Evolutionary conservation across 2,113 vertebrate species (phyloP).

Genomic region (Marcusenius ussheri): DNA sequence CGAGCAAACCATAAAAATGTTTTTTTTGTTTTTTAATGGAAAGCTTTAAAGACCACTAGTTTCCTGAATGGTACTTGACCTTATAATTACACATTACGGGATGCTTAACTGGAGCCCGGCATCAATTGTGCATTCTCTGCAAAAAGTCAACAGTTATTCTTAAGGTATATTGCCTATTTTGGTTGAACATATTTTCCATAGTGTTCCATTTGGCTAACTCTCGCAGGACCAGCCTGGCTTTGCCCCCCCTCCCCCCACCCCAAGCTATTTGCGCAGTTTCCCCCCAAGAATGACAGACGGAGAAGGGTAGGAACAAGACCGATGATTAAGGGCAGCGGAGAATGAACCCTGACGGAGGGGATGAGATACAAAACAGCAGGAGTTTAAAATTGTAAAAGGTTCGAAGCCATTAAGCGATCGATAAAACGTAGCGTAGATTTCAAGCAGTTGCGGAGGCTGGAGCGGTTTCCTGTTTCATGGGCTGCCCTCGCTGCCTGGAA

Average conservation of each 20-base stretch:
- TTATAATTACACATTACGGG: slow-evolving; percentile 4
- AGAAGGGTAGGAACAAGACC: neutral
- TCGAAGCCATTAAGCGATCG: neutral
- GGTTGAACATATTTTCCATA: neutral
- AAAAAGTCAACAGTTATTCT: neutral
- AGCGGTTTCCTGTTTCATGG: slow-evolving; percentile 34
- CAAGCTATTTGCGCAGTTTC: neutral
- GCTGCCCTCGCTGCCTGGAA: slow-evolving; percentile 42
- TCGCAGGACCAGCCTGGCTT: neutral
- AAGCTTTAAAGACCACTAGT: neutral
- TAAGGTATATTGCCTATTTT: neutral
- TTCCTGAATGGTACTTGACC: slow-evolving; percentile 5
- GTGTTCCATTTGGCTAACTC: neutral
- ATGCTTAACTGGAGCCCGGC: neutral
- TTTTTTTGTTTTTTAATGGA: neutral
- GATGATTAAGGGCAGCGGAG: neutral
- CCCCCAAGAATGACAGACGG: neutral
- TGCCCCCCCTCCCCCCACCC: neutral
- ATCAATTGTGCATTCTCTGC: neutral
- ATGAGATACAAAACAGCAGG: neutral
- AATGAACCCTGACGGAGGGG: neutral
- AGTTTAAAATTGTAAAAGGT: neutral
- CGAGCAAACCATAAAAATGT: neutral
- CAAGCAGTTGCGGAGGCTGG: no score
- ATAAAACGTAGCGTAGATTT: neutral